Conservation (phyloP, 1,140 invertebrate genomes). For the Drosophila setifemur region DNA sequence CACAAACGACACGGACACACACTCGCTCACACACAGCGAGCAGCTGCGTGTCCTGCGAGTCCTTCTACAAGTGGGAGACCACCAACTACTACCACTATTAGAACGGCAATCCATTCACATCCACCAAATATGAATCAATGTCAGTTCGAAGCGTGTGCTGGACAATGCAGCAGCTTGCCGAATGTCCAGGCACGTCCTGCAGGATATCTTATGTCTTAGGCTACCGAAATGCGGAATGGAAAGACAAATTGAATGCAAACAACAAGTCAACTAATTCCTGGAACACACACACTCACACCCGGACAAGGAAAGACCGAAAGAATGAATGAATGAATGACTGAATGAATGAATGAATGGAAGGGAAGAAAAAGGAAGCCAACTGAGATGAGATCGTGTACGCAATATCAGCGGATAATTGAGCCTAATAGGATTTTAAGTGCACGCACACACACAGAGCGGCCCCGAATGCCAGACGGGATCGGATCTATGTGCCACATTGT, state of each 20-base stretch:
- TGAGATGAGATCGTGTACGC: conserved; percentile 77
- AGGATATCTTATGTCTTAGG: conserved; percentile 45
- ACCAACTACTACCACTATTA: conserved; percentile 9
- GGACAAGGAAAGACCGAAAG: conserved; percentile 34
- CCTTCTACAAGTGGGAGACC: conserved; percentile 62
- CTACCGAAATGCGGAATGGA: conserved; percentile 57
- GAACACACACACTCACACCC: conserved; percentile 45
- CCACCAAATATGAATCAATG: conserved; percentile 77
- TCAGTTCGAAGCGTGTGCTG: conserved; percentile 66
- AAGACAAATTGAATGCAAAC: conserved; percentile 75
- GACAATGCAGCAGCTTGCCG: conserved; percentile 73
- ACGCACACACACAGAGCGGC: conserved; percentile 38
- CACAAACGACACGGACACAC: conserved; percentile 59
- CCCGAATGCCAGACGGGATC: conserved; percentile 18
- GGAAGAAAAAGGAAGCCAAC: conserved; percentile 52
- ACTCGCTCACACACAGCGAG: background rate
- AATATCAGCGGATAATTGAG: conserved; percentile 82
- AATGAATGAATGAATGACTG: conserved; percentile 32
- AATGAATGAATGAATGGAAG: conserved; percentile 45
- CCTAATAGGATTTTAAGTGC: conserved; percentile 82
- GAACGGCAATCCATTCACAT: conserved; percentile 6
- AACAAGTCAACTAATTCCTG: conserved; percentile 64
- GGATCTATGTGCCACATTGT: conserved; percentile 42
- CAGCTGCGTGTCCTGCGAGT: conserved; percentile 32
- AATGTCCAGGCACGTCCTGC: conserved; percentile 44